Percentiles rank a stretch among this genome's conserved stretches.
Conservation (phyloP, 2,113 vertebrate species). For the Fulmarus glacialis region DNA sequence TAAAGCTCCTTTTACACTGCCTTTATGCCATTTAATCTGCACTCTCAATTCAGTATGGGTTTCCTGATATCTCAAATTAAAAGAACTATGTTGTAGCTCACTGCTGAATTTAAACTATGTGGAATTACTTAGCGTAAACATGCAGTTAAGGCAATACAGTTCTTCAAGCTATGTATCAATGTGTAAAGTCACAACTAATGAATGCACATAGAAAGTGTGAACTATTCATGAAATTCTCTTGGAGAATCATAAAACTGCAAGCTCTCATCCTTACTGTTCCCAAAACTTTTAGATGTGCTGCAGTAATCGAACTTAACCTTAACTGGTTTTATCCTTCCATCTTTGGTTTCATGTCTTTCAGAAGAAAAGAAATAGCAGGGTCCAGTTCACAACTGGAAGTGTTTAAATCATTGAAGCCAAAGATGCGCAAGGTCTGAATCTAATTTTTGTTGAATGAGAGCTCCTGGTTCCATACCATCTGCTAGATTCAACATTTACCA, state of each 20-base stretch:
- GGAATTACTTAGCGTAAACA: neutral
- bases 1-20: neutral
- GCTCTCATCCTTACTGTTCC: neutral
- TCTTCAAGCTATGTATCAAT: neutral
- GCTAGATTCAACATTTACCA: neutral
- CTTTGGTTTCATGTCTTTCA: neutral
- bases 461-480: neutral
- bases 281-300: neutral
- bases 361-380: neutral
- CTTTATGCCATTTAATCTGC: neutral
- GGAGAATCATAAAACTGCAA: neutral
- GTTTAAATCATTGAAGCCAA: neutral
- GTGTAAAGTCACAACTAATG: neutral
- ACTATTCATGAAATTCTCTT: neutral
- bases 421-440: neutral
- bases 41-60: neutral
- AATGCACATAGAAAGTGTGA: neutral
- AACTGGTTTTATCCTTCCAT: neutral
- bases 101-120: neutral
- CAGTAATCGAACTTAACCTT: neutral
- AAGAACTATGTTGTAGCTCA: neutral
- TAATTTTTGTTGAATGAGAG: neutral
- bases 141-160: neutral
- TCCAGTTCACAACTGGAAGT: neutral
- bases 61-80: neutral